Percentiles rank a stretch among this genome's conserved stretches.
phyloP scores from a whole-genome alignment of 1,140 invertebrate species.

The Coenobita brevimanus region DNA sequence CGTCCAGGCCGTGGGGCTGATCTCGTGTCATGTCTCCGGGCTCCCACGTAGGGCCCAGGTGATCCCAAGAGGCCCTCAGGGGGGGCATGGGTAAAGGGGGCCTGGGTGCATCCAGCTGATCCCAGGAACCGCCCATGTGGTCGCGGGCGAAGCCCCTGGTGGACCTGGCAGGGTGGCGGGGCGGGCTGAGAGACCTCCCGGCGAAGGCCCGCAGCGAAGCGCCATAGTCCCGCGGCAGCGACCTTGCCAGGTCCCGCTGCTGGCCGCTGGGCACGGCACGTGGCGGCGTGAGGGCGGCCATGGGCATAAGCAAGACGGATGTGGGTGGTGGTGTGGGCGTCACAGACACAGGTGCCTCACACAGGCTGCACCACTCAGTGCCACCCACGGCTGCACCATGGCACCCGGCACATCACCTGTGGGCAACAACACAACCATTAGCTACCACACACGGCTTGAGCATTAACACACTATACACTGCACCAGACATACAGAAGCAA shows the following conservation, averaged over 20 bases:
- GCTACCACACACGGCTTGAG: no score
- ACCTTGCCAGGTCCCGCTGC: conserved; percentile 41
- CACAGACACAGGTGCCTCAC: conserved; percentile 18
- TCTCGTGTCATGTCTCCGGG: not conserved
- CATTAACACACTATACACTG: no score
- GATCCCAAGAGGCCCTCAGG: conserved; percentile 66
- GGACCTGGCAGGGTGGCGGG: not conserved
- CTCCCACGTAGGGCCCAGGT: conserved; percentile 49
- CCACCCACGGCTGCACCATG: conserved; percentile 5
- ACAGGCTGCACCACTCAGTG: not conserved
- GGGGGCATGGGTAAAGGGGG: conserved; percentile 24
- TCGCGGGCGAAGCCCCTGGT: conserved; percentile 27
- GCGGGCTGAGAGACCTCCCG: conserved; percentile 18
- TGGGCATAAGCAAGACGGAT: conserved; percentile 8
- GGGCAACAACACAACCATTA: no score
- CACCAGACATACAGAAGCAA: no score
- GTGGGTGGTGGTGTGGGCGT: conserved; percentile 35
- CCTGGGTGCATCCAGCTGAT: conserved; percentile 56
- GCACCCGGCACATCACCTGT: conserved; percentile 46
- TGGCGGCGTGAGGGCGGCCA: conserved; percentile 38
- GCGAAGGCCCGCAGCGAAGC: conserved; percentile 40
- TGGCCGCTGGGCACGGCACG: conserved; percentile 21
- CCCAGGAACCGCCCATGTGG: conserved; percentile 68
- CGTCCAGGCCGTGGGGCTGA: conserved; percentile 21
- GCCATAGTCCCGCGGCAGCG: conserved; percentile 49